These are phyloP conservation scores for Idris sp. DNA, from an alignment of 1,140 invertebrate genomes.

Conservation along the genomic window DNA sequence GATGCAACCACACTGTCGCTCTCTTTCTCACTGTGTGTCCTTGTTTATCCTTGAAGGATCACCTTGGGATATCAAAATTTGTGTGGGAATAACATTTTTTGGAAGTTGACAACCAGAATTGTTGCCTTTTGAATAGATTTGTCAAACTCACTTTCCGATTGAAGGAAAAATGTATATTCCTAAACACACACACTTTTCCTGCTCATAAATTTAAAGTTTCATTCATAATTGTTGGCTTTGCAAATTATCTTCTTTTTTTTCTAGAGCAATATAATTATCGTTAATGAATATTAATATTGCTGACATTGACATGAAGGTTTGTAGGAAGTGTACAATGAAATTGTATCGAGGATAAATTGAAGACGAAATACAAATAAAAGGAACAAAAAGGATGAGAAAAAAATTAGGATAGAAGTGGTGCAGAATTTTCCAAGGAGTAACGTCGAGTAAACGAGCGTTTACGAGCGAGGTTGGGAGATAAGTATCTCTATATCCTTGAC, in stretches of 20 bases:
- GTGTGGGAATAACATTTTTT: too few relatives aligned
- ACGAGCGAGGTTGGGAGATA: constrained; percentile 74
- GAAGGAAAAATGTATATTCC: too few relatives aligned
- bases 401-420: constrained; percentile 25
- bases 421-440: constrained; percentile 63
- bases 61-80: too few relatives aligned
- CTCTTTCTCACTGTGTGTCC: constrained; percentile 19
- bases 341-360: neutral
- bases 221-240: too few relatives aligned
- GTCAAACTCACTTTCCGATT: too few relatives aligned
- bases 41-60: too few relatives aligned
- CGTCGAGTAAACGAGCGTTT: constrained; percentile 74
- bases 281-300: constrained; percentile 37
- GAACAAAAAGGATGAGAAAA: neutral
- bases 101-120: too few relatives aligned
- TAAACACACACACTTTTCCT: too few relatives aligned
- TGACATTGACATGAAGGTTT: constrained; percentile 29
- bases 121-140: too few relatives aligned
- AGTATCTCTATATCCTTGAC: constrained; percentile 76
- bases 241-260: too few relatives aligned
- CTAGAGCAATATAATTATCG: constrained; percentile 13
- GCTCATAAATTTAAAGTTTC: constrained; percentile 20
- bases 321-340: constrained; percentile 17
- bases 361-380: constrained; percentile 6
- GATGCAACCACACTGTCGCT: constrained; percentile 49